Conservation (phyloP, 2,888 invertebrate species). For the Corythucha ciliata region DNA sequence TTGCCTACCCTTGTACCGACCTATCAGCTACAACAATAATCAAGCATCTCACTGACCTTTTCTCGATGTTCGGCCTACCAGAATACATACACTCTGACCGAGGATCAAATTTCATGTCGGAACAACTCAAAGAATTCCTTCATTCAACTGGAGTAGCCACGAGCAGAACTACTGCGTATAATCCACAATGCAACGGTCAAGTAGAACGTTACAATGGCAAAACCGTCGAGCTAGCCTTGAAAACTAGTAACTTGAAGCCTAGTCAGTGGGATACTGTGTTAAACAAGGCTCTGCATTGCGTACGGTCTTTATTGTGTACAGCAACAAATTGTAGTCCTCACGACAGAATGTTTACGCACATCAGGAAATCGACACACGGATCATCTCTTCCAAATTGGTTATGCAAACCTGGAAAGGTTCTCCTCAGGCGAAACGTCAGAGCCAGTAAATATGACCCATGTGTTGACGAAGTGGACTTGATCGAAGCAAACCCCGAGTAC, state of each 20-base stretch:
- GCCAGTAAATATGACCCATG: constrained; percentile 4
- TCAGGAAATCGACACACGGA: constrained; percentile 5
- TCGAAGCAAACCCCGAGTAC: constrained; percentile 5
- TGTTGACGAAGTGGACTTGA: constrained; percentile 5
- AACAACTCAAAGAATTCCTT: too few species aligned
- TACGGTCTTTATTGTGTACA: constrained; percentile 30
- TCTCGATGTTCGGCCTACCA: not conserved
- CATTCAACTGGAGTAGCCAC: too few species aligned
- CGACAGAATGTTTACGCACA: constrained; percentile 25
- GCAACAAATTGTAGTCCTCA: constrained; percentile 29
- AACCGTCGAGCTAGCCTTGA: constrained; percentile 22
- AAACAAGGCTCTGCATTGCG: constrained; percentile 27
- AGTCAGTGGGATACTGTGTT: constrained; percentile 28
- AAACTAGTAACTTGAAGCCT: constrained; percentile 11
- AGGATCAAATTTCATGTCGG: not conserved
- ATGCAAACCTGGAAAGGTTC: constrained; percentile 8
- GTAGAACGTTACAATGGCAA: too few species aligned
- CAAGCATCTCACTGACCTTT: not conserved
- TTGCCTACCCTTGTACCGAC: constrained; percentile 21
- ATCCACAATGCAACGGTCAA: too few species aligned
- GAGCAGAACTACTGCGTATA: too few species aligned
- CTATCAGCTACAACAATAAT: constrained; percentile 19
- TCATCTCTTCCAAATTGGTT: constrained; percentile 7
- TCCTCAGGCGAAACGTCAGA: constrained; percentile 5
- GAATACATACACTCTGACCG: constrained; percentile 6